phyloP scores from a whole-genome alignment of 2,797 vertebrate species.

The Sebastes hopkinsi region DNA sequence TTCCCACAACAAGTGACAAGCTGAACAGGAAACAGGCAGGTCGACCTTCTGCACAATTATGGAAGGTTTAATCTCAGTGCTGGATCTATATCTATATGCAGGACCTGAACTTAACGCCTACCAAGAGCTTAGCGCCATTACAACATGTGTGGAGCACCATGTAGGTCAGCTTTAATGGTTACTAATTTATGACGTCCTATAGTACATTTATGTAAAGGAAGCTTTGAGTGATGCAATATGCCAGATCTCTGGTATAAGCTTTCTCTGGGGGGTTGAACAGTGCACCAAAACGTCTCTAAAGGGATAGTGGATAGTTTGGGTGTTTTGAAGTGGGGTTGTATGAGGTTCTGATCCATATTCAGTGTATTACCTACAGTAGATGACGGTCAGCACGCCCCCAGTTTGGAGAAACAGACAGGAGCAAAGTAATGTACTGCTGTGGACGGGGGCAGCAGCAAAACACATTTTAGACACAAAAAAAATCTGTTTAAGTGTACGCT shows the following conservation, averaged over 20 bases:
- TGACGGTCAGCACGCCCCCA: no score
- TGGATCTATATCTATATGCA: neutral
- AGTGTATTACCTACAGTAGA: no score
- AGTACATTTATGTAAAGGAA: neutral
- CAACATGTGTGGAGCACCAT: neutral
- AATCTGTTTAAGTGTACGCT: no score
- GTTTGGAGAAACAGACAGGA: no score
- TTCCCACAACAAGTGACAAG: neutral
- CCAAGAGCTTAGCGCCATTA: neutral
- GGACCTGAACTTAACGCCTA: neutral
- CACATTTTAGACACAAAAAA: no score
- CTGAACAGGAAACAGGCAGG: neutral
- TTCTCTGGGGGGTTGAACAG: neutral
- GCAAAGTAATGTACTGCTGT: no score
- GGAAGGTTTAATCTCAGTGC: accelerated
- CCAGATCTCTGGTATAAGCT: neutral
- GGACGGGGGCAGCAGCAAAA: no score
- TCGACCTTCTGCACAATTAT: neutral
- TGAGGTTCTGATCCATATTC: no score
- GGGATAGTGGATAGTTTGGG: no score
- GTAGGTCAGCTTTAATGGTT: neutral
- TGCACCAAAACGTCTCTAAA: neutral
- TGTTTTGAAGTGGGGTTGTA: no score
- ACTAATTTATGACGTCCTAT: neutral
- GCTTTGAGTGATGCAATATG: neutral